Base-by-base conservation (phyloP, 2,888 invertebrate genomes). In the Drosophila siamana region DNA sequence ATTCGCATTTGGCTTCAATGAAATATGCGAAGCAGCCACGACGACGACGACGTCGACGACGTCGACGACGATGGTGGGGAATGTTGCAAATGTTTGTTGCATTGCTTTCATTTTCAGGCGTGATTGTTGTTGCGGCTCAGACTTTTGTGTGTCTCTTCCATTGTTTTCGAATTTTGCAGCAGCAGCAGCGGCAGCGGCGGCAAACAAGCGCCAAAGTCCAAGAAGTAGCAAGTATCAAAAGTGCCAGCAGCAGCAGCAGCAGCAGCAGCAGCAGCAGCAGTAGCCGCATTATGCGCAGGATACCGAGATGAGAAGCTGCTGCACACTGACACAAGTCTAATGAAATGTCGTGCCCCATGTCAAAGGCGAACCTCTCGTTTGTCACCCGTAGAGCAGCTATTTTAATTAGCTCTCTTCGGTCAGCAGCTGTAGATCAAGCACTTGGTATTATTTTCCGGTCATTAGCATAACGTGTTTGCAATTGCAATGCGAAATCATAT, bases 61-160 rank as follows among this genome's bases (percentile, higher is more conserved):
- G 62, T 47, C 50, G n/a, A 7, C 15, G 22, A 4, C 26, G n/a
- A n/a, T n/a, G n/a, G n/a, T n/a, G n/a, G n/a, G n/a, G 41, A n/a
- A 28, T 41, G 65, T 33, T 84, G 66, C 67, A 52, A 43, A 22
- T 70, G 66, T 55, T 76, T 76, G 69, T 71, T 82, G 81, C 87
- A 69, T 67, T 72, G 69, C 72, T 48, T 75, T 75, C 65, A 70
- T 55, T 57, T 81, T 44, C 62, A 51, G 55, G 19, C 41, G 61
- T 50, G 8, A 41, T 76, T 78, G 59, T 82, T 86, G 86, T 71
- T 78, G 86, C 64, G 84, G 84, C 64, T 78, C 78, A 83, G 69
- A 88, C 80, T 84, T 88, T 83, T 88, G 71, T 75, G 73, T 73
- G 69, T 78, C 65, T 36, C 9, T 8, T 13, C n/a, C 73, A 85